Conservation (phyloP, 1,140 invertebrate genomes). For the Drosophila nigromelanica region DNA sequence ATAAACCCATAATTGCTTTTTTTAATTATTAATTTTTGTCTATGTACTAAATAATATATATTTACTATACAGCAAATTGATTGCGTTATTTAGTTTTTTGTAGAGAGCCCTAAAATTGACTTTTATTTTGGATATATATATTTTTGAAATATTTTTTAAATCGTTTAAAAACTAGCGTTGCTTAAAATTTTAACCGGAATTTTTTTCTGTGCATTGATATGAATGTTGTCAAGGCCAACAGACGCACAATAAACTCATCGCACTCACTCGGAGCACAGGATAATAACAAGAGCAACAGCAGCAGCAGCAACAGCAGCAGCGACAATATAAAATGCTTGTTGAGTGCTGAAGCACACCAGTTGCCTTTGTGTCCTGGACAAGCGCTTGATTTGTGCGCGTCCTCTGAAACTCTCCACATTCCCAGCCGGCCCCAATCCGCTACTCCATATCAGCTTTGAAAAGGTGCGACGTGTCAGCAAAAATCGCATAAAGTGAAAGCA, state of each 20-base stretch:
- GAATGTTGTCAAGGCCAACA: constrained; percentile 45
- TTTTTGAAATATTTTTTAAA: no score
- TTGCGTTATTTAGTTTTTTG: no score
- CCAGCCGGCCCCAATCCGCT: neutral
- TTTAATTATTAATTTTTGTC: no score
- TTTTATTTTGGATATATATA: no score
- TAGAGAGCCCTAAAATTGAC: no score
- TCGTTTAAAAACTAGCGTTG: no score
- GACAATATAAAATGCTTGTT: constrained; percentile 16
- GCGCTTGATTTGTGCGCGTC: constrained; percentile 6
- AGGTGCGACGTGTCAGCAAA: constrained; percentile 55
- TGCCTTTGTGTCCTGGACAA: constrained; percentile 25
- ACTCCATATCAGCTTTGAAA: constrained; percentile 18
- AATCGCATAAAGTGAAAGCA: constrained; percentile 51
- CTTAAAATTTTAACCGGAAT: no score
- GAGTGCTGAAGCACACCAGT: constrained; percentile 26
- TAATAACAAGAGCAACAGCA: constrained; percentile 30
- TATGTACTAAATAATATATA: no score
- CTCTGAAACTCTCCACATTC: neutral
- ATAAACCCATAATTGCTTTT: constrained; percentile 50
- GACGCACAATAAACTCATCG: constrained; percentile 51
- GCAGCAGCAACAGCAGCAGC: constrained; percentile 4
- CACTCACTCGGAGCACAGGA: constrained; percentile 14
- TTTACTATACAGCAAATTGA: no score
- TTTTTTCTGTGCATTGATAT: constrained; percentile 1